Base-by-base conservation (phyloP, 2,113 vertebrate species). In the Cynocephalus volans region DNA sequence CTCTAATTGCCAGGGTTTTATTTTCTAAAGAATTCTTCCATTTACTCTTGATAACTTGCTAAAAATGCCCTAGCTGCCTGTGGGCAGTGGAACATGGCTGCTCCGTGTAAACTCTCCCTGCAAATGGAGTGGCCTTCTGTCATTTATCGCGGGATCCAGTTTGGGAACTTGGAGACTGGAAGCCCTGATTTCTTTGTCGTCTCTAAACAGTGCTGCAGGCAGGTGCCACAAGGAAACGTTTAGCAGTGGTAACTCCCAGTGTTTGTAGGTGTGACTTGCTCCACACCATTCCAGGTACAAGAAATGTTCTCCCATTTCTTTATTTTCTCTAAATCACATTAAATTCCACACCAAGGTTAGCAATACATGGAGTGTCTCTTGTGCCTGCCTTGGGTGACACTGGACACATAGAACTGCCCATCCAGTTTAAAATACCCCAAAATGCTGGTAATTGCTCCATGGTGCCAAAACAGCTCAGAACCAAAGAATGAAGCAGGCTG, bases 221-320 rank as follows among this genome's bases (percentile, higher is more conserved):
- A 41, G 41, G 41, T 41, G 7, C 26, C 33, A 1, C 0, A 18
- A 7, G 13, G 69, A 50, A n/a, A 1, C 28, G 1, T 6, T 9
- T 1, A 23, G 7, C 11, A 11, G 58, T 2, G 67, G 52, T 4
- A 1, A 33, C 2, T 45, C 64, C 56, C 26, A 8, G 69, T 0
- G 0, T 18, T 31, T 48, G 0, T 6, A 6, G 17, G 9, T 10
- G 0, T 1, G 45, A 15, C n/a, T 56, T 8, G 26, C 26, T 19
- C 17, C 72, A 58, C 6, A 10, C 62, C 18, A 2, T 58, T 88
- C 54, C 72, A 6, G 41, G 8, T 0, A 21, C 79, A 52, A 36
- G 33, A 36, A 62, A n/a, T 3, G 1, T 1, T 1, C 14, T 45
- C 52, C 28, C 6, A 4, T 3, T 13, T 26, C 52, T 58, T 69